Conservation (phyloP, 1,140 invertebrate species). For the Lithobius niger region DNA sequence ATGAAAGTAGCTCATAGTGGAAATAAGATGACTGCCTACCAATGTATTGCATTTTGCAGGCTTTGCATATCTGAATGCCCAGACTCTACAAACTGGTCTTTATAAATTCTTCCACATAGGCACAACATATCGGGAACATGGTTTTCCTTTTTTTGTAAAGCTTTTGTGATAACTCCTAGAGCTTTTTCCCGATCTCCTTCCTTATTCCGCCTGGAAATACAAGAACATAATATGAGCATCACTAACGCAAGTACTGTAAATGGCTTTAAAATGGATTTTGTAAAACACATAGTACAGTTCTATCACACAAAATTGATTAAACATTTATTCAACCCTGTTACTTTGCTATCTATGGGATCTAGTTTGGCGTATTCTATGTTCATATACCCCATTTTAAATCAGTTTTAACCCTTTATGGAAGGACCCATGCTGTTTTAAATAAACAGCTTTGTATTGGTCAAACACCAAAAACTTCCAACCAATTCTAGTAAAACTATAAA, state of each 20-base stretch:
- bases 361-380: too few relatives aligned
- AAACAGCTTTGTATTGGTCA: too few relatives aligned
- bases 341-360: too few relatives aligned
- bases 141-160: slow-evolving; percentile 81
- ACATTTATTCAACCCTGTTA: too few relatives aligned
- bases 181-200: slow-evolving; percentile 90
- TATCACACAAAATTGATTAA: too few relatives aligned
- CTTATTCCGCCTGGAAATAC: slow-evolving; percentile 58
- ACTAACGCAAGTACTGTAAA: slow-evolving; percentile 5
- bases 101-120: slow-evolving; percentile 94
- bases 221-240: slow-evolving; percentile 5
- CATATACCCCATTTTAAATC: too few relatives aligned
- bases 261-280: not conserved
- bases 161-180: slow-evolving; percentile 76
- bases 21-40: slow-evolving; percentile 42
- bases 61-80: slow-evolving; percentile 77
- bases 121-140: slow-evolving; percentile 92
- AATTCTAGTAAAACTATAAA: too few relatives aligned
- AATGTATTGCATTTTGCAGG: slow-evolving; percentile 83
- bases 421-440: too few relatives aligned
- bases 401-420: too few relatives aligned
- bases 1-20: slow-evolving; percentile 2
- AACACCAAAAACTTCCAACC: too few relatives aligned
- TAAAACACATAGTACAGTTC: slow-evolving; percentile 5
- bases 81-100: slow-evolving; percentile 96